Evolutionary conservation across 1,140 invertebrate genomes (phyloP).

Genomic region (Phortica variegata): DNA sequence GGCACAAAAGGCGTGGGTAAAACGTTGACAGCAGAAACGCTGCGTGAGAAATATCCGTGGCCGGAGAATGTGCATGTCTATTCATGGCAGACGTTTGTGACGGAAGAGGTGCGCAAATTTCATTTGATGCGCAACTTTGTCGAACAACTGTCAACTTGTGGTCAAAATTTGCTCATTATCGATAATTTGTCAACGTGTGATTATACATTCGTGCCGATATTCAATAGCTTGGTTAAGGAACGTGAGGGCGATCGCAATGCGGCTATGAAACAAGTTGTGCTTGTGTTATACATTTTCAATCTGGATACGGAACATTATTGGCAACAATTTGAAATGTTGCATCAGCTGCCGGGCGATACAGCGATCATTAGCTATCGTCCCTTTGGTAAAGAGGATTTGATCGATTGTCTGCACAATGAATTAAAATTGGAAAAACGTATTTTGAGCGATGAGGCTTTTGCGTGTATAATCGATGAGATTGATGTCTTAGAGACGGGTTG

Average conservation of each 20-base stretch:
- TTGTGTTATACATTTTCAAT: constrained; percentile 39
- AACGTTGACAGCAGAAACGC: constrained; percentile 12
- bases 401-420: constrained; percentile 34
- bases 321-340: constrained; percentile 34
- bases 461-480: constrained; percentile 15
- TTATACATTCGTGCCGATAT: constrained; percentile 26
- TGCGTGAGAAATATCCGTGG: constrained; percentile 38
- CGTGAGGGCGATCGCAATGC: constrained; percentile 14
- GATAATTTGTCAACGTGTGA: constrained; percentile 38
- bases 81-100: constrained; percentile 37
- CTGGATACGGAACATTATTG: constrained; percentile 24
- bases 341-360: constrained; percentile 34
- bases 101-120: constrained; percentile 32
- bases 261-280: constrained; percentile 25
- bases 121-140: constrained; percentile 28
- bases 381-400: constrained; percentile 26
- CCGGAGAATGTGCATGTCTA: constrained; percentile 40
- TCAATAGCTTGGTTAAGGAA: constrained; percentile 28
- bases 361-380: constrained; percentile 27
- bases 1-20: constrained; percentile 44
- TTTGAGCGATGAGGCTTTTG: constrained; percentile 10
- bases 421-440: constrained; percentile 12
- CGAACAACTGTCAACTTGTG: constrained; percentile 34
- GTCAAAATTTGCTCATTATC: constrained; percentile 38
- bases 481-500: constrained; percentile 24